Conservation (phyloP, 2,888 invertebrate genomes). For the Melinaea menophilus region DNA sequence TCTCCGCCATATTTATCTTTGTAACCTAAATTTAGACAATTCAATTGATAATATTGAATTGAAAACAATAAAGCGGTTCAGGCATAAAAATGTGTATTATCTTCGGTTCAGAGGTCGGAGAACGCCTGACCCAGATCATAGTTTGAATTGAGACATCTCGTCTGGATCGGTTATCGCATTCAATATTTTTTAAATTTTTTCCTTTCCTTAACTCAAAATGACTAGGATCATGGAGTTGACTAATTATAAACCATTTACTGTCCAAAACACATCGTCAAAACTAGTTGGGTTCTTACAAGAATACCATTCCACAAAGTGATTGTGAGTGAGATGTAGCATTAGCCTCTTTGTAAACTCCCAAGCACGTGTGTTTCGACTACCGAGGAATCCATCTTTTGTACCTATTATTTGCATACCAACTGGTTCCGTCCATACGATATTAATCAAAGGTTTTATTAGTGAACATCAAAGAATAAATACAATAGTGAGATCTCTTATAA, state of each 20-base stretch:
- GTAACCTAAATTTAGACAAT: constrained; percentile 61
- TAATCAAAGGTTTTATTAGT: constrained; percentile 79
- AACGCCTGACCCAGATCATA: constrained; percentile 53
- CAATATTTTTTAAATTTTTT: not conserved
- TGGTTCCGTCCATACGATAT: constrained; percentile 76
- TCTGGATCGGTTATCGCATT: constrained; percentile 23
- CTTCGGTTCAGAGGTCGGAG: constrained; percentile 54
- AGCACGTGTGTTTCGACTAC: constrained; percentile 74
- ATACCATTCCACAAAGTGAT: constrained; percentile 55
- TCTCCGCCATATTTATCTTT: constrained; percentile 47
- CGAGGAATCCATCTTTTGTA: constrained; percentile 58
- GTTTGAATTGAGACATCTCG: constrained; percentile 35
- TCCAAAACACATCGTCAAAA: constrained; percentile 18
- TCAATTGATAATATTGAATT: constrained; percentile 57
- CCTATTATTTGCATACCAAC: constrained; percentile 76
- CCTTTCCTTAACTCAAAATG: not conserved
- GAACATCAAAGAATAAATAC: constrained; percentile 77
- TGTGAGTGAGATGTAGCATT: constrained; percentile 69
- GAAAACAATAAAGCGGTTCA: constrained; percentile 63
- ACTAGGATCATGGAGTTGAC: too few relatives aligned
- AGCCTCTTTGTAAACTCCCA: constrained; percentile 57
- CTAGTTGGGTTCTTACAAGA: constrained; percentile 46
- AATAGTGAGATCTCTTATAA: constrained; percentile 78
- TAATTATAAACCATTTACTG: constrained; percentile 1
- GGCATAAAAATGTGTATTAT: constrained; percentile 50